phyloP scores from a whole-genome alignment of 2,888 invertebrate genomes.

The Habrosyne pyritoides region DNA sequence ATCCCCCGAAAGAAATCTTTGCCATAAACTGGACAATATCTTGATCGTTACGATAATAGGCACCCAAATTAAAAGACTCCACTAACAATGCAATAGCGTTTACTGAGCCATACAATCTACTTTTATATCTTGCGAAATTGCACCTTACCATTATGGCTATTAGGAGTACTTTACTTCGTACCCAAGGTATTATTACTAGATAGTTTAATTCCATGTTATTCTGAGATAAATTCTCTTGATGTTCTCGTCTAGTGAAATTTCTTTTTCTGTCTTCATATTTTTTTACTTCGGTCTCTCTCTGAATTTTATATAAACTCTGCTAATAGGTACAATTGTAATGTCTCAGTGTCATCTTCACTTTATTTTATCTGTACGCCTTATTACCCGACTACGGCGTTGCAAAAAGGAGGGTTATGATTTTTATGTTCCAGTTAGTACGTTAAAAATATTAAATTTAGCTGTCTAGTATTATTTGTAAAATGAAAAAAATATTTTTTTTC shows the following conservation, averaged over 20 bases:
- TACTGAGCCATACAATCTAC: not conserved
- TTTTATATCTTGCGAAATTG: not conserved
- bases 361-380: no score
- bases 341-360: not conserved
- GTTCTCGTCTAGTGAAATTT: not conserved
- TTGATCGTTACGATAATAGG: not conserved
- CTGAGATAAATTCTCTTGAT: conserved; percentile 4
- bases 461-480: no score
- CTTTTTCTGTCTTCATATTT: not conserved
- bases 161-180: not conserved
- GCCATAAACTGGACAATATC: not conserved
- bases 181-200: not conserved
- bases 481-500: no score
- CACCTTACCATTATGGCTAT: not conserved
- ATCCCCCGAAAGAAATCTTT: not conserved
- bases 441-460: no score
- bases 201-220: conserved; percentile 8
- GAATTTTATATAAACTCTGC: not conserved
- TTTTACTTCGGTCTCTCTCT: not conserved
- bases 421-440: no score
- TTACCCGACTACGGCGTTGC: no score
- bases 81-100: conserved; percentile 3
- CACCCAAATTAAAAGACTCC: not conserved
- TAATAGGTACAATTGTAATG: not conserved
- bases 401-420: no score